Percentiles rank a stretch among this genome's conserved stretches.
phyloP scores from a whole-genome alignment of 2,888 invertebrate genomes.

The Euzophera pinguis region DNA sequence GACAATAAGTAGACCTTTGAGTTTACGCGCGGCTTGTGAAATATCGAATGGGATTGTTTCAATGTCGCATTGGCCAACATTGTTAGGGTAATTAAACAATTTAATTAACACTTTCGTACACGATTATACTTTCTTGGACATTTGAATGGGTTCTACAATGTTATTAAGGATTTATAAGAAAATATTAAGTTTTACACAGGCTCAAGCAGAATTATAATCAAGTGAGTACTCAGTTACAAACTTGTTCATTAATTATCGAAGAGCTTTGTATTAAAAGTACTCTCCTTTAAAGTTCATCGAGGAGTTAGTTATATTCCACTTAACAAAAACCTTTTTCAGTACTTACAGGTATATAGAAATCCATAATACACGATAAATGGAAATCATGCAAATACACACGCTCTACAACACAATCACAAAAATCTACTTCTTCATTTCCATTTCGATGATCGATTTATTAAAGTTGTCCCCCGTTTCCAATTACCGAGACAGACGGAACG shows the following conservation, averaged over 20 bases:
- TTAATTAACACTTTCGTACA: slow-evolving; percentile 13
- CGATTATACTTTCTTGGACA: slow-evolving; percentile 14
- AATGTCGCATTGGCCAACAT: slow-evolving; percentile 31
- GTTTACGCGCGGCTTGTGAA: slow-evolving; percentile 28
- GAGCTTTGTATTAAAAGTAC: no score
- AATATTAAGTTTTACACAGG: background rate
- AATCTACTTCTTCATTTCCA: slow-evolving; percentile 11
- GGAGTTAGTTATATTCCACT: no score
- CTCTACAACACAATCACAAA: background rate
- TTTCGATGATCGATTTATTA: slow-evolving; percentile 16
- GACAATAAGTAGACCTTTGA: slow-evolving; percentile 27
- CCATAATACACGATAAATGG: no score
- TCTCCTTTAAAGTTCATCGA: no score
- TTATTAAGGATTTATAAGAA: background rate
- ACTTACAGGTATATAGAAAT: no score
- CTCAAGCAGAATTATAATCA: no score
- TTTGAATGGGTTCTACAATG: slow-evolving; percentile 12
- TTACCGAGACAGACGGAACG: slow-evolving; percentile 18
- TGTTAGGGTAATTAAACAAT: slow-evolving; percentile 30
- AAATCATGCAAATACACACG: background rate
- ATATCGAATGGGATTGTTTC: slow-evolving; percentile 29
- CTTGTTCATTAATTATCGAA: no score
- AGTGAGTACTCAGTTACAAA: no score
- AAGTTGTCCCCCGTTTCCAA: slow-evolving; percentile 4
- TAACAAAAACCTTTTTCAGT: no score